phyloP scores from a whole-genome alignment of 1,140 invertebrate species.

The Leptinotarsa defecta region DNA sequence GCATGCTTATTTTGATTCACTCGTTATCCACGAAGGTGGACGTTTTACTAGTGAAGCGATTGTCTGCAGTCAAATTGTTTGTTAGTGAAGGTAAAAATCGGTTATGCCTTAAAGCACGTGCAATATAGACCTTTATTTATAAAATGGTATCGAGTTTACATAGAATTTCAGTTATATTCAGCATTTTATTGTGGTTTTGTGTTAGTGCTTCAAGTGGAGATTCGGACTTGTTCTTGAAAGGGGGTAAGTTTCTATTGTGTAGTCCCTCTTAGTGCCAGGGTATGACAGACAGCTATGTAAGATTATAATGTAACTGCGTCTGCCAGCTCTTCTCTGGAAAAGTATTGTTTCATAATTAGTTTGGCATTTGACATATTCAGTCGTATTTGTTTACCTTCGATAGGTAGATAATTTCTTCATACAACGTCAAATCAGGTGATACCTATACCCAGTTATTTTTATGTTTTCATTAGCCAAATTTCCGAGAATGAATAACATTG shows the following conservation, averaged over 20 bases:
- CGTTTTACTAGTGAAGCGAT: constrained; percentile 26
- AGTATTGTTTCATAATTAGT: background rate
- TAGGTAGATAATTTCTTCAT: constrained; percentile 2
- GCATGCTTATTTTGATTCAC: constrained; percentile 26
- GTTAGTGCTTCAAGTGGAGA: constrained; percentile 42
- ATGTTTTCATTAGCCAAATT: background rate
- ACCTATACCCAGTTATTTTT: background rate
- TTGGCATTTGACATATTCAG: background rate
- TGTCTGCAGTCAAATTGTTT: constrained; percentile 39
- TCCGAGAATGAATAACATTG: background rate
- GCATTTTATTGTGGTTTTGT: constrained; percentile 40
- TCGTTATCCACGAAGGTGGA: constrained; percentile 40
- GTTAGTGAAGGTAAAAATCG: constrained; percentile 40
- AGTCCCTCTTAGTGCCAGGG: constrained; percentile 18
- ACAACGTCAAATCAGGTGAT: constrained; percentile 30
- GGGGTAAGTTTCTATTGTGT: constrained; percentile 39
- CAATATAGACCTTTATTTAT: constrained; percentile 27
- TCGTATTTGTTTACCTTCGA: constrained; percentile 29
- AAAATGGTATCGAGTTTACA: constrained; percentile 43
- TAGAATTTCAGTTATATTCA: constrained; percentile 31
- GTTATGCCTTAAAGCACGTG: constrained; percentile 51
- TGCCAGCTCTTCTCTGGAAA: background rate
- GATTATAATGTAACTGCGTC: background rate
- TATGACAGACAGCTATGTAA: background rate
- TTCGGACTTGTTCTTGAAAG: constrained; percentile 35